Evolutionary conservation across 2,113 vertebrate species (phyloP), one percentile per base, ranked within the genome.

Genomic region (Chaenogobius annularis): DNA sequence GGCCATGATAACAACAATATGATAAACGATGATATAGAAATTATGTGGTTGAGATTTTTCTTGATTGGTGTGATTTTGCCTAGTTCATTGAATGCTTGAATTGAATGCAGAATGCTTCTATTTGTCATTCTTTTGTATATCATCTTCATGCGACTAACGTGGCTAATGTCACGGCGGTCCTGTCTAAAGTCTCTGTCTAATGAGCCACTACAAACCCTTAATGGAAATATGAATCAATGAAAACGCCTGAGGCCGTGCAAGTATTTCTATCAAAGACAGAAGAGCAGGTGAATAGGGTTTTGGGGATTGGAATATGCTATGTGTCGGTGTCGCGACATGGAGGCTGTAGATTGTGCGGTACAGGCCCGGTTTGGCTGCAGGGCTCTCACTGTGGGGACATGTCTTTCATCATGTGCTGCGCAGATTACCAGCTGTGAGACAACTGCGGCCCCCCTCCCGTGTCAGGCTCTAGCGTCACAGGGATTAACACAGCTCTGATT

Each of bases 391-490:
- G 10, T 11, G 58, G 74, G 72, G 72, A 78, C 74, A 68, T 79
- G 37, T 66, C 63, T 83, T 79, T 87, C 54, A 83, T 84, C 74
- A 46, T 35, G 68, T 11, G n/a, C 73, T 66, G 79, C 77, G 80
- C 73, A 68, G 79, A 82, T 86, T 79, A 85, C 58, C 75, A 84
- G 75, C 81, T 73, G 81, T 73, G 75, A 68, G 82, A 84, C 77
- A 87, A 77, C 77, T 37, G 78, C 62, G 40, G 54, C 8, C 37
- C 74, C 63, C 26, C 37, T 81, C 79, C 79, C 75, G 74, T 66
- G 70, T 81, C 79, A 71, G 54, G 63, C 23, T 54, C 31, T 56
- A 63, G 9, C 78, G 54, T 68, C 69, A 46, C 12, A 1, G 68
- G 77, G 82, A 83, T 85, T 82, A 79, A 50, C 61, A 23, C 61